Percentiles rank a stretch among this genome's conserved stretches.
phyloP scores from a whole-genome alignment of 2,888 invertebrate genomes.

The Campoplex capitator region DNA sequence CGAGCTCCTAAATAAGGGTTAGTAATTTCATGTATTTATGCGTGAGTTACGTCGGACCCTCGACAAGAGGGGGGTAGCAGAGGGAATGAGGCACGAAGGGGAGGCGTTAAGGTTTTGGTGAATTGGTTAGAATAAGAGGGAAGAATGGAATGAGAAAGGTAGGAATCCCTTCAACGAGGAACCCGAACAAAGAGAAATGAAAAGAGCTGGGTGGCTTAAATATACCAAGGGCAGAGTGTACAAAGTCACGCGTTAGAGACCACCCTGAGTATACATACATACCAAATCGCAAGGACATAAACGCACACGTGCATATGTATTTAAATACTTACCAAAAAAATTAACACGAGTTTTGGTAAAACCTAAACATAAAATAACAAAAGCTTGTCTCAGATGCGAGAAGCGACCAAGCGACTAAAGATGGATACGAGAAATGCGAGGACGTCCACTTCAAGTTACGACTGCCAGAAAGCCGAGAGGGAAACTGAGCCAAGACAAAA shows the following conservation, averaged over 20 bases:
- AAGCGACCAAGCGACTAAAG: background rate
- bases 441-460: slow-evolving; percentile 21
- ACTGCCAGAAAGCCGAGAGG: background rate
- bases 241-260: slow-evolving; percentile 46
- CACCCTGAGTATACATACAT: slow-evolving; percentile 59
- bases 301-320: no score
- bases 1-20: slow-evolving; percentile 84
- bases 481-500: slow-evolving; percentile 26
- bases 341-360: slow-evolving; percentile 82
- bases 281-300: background rate
- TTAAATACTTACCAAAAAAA: slow-evolving; percentile 79
- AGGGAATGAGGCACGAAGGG: slow-evolving; percentile 9
- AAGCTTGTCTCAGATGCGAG: slow-evolving; percentile 1
- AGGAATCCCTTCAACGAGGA: slow-evolving; percentile 44
- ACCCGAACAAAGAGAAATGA: slow-evolving; percentile 46
- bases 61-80: slow-evolving; percentile 30
- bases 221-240: slow-evolving; percentile 39
- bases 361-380: slow-evolving; percentile 60
- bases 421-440: slow-evolving; percentile 14
- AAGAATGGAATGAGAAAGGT: slow-evolving; percentile 48
- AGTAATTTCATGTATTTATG: slow-evolving; percentile 85
- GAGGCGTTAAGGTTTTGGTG: slow-evolving; percentile 9
- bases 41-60: slow-evolving; percentile 80
- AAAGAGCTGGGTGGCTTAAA: slow-evolving; percentile 30
- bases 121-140: slow-evolving; percentile 30